phyloP scores from a whole-genome alignment of 2,113 vertebrate genomes.

The Callionymus lyra region DNA sequence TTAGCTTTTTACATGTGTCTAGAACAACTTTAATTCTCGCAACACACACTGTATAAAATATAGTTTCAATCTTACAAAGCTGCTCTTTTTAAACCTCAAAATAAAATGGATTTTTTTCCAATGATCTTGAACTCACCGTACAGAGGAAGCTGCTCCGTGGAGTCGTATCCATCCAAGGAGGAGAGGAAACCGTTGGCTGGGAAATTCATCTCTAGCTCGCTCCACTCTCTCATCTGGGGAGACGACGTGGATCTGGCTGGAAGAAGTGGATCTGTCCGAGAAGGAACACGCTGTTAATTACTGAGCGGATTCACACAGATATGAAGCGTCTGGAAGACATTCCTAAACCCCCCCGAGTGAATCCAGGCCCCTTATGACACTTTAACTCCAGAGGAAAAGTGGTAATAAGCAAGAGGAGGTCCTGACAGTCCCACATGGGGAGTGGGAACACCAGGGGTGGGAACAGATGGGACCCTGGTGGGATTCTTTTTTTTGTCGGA shows the following conservation, averaged over 20 bases:
- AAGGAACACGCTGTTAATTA: conserved; percentile 13
- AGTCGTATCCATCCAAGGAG: conserved; percentile 72
- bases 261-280: conserved; percentile 20
- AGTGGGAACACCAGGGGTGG: conserved; percentile 13
- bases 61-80: no score
- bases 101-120: no score
- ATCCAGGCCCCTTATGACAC: conserved; percentile 42
- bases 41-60: no score
- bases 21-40: no score
- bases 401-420: conserved; percentile 46
- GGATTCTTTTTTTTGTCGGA: conserved; percentile 12
- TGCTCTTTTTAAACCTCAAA: no score
- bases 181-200: conserved; percentile 72
- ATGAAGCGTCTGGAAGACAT: conserved; percentile 43
- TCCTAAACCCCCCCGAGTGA: conserved; percentile 44
- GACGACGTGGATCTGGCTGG: conserved; percentile 20
- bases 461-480: conserved; percentile 45
- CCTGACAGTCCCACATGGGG: conserved; percentile 18
- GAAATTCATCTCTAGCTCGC: conserved; percentile 72
- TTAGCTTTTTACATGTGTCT: no score
- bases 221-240: conserved; percentile 76
- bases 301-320: conserved; percentile 32
- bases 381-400: conserved; percentile 31
- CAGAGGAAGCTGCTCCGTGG: conserved; percentile 75
- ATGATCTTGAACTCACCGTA: conserved; percentile 70